Base-by-base conservation (phyloP, 2,797 vertebrate species). In the Sphenodon punctatus region DNA sequence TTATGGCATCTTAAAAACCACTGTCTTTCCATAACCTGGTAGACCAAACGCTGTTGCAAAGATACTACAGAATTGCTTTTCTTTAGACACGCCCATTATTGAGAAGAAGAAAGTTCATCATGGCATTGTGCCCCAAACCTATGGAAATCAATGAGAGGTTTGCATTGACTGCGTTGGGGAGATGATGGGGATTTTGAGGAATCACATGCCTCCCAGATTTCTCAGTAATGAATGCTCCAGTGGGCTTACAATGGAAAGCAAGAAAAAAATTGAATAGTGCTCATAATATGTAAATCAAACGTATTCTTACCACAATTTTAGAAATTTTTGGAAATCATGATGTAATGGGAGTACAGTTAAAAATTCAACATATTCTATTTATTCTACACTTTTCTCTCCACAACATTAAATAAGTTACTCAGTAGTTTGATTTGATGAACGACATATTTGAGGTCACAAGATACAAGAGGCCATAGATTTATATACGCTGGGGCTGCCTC, bases 1-100 rank as follows among this genome's bases (percentile, higher is more conserved):
- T 76, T 77, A 82, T 66, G n/a, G 64, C 39, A 49, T 46, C 42
- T 84, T 75, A 75, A 78, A 66, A 16, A 73, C 34, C 65, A 27
- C 63, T 7, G 5, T 1, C 20, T 74, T 74, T 77, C 17, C 3
- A 15, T 46, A 68, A 56, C 60, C 42, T 32, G 42, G 30, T 42
- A 61, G 5, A 68, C 12, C 3, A 34, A 10, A 36, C 49, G 55
- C 75, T 49, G 34, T 48, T 80, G 25, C 22, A 55, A 4, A 63
- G 16, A 41, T 19, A 61, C 5, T 19, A 74, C 77, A 73, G 70
- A 1, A 13, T 72, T 78, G 9, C 3, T 12, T 70, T 45, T 85
- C 64, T 43, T 65, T 53, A 14, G 3, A 10, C 55, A 32, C 23
- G n/a, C 22, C 27, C 15, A 51, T n/a, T 51, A 51, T 49, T 49